Evolutionary conservation across 2,888 invertebrate species (phyloP).

Genomic region (Tenthredo mesomela): DNA sequence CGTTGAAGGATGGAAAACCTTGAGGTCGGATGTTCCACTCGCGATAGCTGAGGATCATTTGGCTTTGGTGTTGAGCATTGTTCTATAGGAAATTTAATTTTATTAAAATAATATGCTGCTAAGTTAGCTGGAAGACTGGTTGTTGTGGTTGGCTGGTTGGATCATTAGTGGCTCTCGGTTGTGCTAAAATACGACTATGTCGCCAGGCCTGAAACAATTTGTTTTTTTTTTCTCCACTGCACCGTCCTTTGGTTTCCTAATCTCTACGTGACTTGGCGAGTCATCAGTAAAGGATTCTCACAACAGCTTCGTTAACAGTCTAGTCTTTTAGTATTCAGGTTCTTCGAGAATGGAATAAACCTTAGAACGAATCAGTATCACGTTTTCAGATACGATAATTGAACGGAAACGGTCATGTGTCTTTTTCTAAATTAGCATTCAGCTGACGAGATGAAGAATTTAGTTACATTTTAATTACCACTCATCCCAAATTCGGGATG

Average conservation of each 20-base stretch:
- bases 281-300: slow-evolving; percentile 24
- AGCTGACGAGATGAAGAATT: not conserved
- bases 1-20: slow-evolving; percentile 14
- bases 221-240: slow-evolving; percentile 39
- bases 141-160: not conserved
- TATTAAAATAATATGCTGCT: not conserved
- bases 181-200: slow-evolving; percentile 47
- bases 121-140: not conserved
- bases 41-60: not conserved
- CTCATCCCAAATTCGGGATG: not conserved
- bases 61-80: not conserved
- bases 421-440: not conserved
- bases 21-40: not conserved
- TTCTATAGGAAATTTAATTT: not conserved
- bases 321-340: slow-evolving; percentile 30
- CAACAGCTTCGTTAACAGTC: slow-evolving; percentile 24
- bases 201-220: slow-evolving; percentile 38
- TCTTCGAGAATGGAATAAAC: slow-evolving; percentile 32
- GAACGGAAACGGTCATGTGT: not conserved
- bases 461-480: not conserved
- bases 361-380: not conserved
- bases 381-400: slow-evolving; percentile 22
- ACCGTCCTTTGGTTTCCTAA: slow-evolving; percentile 47
- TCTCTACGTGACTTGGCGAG: slow-evolving; percentile 51
- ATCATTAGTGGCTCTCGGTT: slow-evolving; percentile 34